Base-by-base conservation (phyloP, 2,888 invertebrate genomes). In the Conistra vaccinii region DNA sequence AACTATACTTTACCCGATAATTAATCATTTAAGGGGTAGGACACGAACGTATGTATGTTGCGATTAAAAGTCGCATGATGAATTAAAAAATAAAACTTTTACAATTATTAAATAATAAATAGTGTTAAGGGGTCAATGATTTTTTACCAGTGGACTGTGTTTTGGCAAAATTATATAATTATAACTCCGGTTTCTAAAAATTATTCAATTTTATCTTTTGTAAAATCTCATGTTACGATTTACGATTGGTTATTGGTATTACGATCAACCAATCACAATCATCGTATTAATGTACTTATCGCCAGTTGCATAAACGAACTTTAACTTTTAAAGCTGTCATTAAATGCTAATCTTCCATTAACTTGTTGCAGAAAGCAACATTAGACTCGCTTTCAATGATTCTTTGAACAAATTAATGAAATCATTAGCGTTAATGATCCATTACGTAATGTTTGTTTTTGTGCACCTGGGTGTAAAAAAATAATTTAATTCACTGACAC, bases 21-120 rank as follows among this genome's bases (percentile, higher is more conserved):
- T 55, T 20, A 60, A 78, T 60, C 57, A 32, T 26, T 9, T 17
- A 39, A 23, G 51, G 55, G 58, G 73, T 61, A 62, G 29, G 57
- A 78, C 35, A 42, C 65, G 60, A 77, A 35, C 35, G 42, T 81
- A 14, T 53, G 35, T 70, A 48, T 51, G 12, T 57, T 32, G 60
- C 76, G 53, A 75, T 51, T 17, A 63, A 60, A 71, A 82, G 51
- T 71, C 73, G 78, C 73, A 72, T 29, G 12, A 61, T 61, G 26
- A 42, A 35, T 60, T 80, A 17, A 78, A 75, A 86, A 76, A 78
- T 72, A 77, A 77, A 75, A 69, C 57, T 32, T 71, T 69, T 70
- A 63, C 70, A 69, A 58, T 73, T 61, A 76, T 73, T 67, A 57
- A 86, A 84, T 84, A 86, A 84, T 84, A 84, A 87, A 81, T 84